Evolutionary conservation across 2,888 invertebrate species (phyloP).

Genomic region (Plebejus anna): DNA sequence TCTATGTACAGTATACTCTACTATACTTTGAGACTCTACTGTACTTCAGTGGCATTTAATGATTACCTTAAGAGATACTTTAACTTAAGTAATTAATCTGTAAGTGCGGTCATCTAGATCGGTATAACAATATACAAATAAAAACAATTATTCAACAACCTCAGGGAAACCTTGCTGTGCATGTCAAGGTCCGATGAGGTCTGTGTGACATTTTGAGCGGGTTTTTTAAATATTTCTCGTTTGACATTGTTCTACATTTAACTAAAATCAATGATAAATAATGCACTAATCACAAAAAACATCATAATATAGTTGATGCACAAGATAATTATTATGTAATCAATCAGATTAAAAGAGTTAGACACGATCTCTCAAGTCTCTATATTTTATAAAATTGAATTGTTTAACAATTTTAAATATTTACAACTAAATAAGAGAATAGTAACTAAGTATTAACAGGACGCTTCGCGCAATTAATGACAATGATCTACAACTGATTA

Average conservation of each 20-base stretch:
- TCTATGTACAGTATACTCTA: too few relatives aligned
- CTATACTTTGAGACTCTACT: too few relatives aligned
- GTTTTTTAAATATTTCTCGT: conserved; percentile 27
- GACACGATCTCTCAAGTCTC: too few relatives aligned
- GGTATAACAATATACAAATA: conserved; percentile 12
- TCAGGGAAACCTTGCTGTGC: neutral
- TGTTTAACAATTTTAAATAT: too few relatives aligned
- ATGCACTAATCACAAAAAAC: neutral
- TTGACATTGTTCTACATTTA: conserved; percentile 27
- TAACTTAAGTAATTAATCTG: too few relatives aligned
- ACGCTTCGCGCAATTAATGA: neutral
- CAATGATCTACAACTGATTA: neutral
- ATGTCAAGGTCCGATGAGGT: conserved; percentile 23
- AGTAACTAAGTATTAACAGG: too few relatives aligned
- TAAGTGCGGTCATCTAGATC: neutral
- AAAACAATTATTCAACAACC: neutral
- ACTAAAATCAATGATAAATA: neutral
- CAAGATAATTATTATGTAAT: neutral
- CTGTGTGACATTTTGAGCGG: conserved; percentile 25
- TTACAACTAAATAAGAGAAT: too few relatives aligned
- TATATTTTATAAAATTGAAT: too few relatives aligned
- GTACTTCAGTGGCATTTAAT: too few relatives aligned
- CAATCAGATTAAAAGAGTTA: neutral
- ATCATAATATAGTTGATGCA: neutral
- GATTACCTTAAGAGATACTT: too few relatives aligned